These are phyloP conservation scores for Erebia ligea DNA, from an alignment of 2,888 invertebrate species.

Conservation along the genomic window DNA sequence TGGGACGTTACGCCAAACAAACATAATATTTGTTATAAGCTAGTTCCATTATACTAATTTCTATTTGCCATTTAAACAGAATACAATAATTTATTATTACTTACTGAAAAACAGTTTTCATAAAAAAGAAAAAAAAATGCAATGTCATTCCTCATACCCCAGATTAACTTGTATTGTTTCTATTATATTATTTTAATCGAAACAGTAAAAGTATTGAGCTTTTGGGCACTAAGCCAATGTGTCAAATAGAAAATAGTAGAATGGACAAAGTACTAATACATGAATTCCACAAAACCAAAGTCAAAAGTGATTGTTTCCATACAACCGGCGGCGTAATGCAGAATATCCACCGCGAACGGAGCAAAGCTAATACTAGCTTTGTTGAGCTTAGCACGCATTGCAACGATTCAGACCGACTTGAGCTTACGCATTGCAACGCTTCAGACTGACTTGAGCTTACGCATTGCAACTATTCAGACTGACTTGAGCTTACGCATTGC, in stretches of 20 bases:
- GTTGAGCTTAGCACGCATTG: not conserved
- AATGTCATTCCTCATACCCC: too few relatives aligned
- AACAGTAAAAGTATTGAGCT: not conserved
- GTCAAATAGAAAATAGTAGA: slow-evolving; percentile 12
- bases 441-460: too few relatives aligned
- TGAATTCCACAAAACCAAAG: slow-evolving; percentile 10
- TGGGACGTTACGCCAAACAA: not conserved
- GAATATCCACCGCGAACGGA: slow-evolving; percentile 35
- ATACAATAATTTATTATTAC: not conserved
- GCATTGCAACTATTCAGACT: too few relatives aligned
- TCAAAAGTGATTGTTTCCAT: slow-evolving; percentile 58
- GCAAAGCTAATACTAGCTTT: not conserved
- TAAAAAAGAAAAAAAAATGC: too few relatives aligned
- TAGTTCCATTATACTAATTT: not conserved
- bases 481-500: not conserved
- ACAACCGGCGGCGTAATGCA: slow-evolving; percentile 43
- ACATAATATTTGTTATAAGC: not conserved
- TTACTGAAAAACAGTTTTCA: not conserved
- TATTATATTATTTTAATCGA: too few relatives aligned
- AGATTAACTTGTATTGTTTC: not conserved
- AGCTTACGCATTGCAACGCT: too few relatives aligned
- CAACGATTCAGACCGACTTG: not conserved
- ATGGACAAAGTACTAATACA: slow-evolving; percentile 15
- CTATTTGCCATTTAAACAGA: not conserved
- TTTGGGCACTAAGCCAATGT: not conserved